These are phyloP conservation scores for Lepidurus arcticus DNA, from an alignment of 1,140 invertebrate species.

Conservation along the genomic window DNA sequence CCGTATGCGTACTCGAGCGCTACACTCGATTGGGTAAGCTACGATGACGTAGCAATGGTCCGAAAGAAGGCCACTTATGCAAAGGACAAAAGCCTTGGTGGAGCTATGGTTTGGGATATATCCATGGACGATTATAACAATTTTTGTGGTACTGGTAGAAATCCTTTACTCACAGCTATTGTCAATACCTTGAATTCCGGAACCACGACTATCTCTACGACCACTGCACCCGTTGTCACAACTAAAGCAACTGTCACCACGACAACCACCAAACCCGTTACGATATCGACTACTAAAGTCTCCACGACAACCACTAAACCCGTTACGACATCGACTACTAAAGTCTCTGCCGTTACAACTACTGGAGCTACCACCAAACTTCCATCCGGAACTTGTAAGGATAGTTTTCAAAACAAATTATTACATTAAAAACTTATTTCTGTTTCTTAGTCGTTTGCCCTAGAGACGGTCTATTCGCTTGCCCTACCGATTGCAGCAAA, in stretches of 20 bases:
- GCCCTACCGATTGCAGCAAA: not conserved
- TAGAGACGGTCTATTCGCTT: not conserved
- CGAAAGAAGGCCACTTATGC: slow-evolving; percentile 37
- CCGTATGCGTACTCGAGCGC: slow-evolving; percentile 29
- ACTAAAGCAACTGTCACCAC: not conserved
- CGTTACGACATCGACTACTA: not conserved
- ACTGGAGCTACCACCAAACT: not conserved
- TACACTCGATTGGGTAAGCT: slow-evolving; percentile 37
- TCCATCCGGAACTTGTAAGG: not conserved
- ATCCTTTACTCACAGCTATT: slow-evolving; percentile 42
- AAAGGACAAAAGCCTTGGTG: slow-evolving; percentile 34
- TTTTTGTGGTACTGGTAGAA: slow-evolving; percentile 38
- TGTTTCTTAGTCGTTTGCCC: slow-evolving; percentile 8
- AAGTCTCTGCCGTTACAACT: not conserved
- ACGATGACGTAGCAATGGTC: slow-evolving; percentile 37
- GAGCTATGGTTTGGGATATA: slow-evolving; percentile 41
- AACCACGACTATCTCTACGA: not conserved
- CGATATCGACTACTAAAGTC: too few species aligned
- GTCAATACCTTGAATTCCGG: slow-evolving; percentile 2
- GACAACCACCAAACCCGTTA: not conserved
- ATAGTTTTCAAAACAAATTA: not conserved
- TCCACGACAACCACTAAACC: not conserved
- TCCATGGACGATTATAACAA: slow-evolving; percentile 37
- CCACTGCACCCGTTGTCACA: not conserved
- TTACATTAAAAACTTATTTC: not conserved